Evolutionary conservation across 2,797 vertebrate species (phyloP).

Genomic region (Coendou prehensilis): DNA sequence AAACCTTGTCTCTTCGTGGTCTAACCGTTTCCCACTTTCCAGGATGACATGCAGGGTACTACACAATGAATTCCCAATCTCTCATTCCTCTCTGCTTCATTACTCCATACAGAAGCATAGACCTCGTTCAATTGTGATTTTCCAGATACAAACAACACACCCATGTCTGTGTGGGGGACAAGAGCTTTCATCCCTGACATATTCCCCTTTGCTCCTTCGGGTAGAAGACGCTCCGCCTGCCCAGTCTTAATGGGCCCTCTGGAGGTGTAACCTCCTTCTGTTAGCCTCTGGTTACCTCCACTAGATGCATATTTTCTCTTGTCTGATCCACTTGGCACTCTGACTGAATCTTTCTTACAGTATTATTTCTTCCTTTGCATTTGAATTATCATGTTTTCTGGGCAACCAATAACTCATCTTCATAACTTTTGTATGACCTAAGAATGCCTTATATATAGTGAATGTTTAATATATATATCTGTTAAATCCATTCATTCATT

Average conservation of each 20-base stretch:
- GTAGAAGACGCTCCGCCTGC: not conserved
- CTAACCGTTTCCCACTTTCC: not conserved
- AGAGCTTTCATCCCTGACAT: not conserved
- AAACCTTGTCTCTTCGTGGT: not conserved
- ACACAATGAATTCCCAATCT: not conserved
- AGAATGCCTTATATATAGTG: not conserved
- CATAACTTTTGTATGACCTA: not conserved
- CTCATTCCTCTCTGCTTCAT: not conserved
- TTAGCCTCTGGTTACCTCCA: not conserved
- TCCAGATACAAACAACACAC: not conserved
- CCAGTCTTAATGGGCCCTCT: not conserved
- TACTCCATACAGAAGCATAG: not conserved
- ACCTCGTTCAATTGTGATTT: not conserved
- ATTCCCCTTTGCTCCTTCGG: not conserved
- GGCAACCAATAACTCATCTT: constrained; percentile 18
- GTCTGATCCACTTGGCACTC: not conserved
- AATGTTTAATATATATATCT: not conserved
- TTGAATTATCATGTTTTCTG: not conserved
- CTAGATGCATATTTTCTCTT: not conserved
- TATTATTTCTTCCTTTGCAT: not conserved
- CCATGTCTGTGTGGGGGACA: not conserved
- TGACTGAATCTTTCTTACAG: not conserved
- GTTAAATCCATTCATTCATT: not conserved
- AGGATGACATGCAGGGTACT: not conserved
- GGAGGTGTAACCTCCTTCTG: not conserved